Evolutionary conservation across 2,113 vertebrate genomes (phyloP), one percentile per base, ranked within the genome.

Genomic region (Penelope pileata): DNA sequence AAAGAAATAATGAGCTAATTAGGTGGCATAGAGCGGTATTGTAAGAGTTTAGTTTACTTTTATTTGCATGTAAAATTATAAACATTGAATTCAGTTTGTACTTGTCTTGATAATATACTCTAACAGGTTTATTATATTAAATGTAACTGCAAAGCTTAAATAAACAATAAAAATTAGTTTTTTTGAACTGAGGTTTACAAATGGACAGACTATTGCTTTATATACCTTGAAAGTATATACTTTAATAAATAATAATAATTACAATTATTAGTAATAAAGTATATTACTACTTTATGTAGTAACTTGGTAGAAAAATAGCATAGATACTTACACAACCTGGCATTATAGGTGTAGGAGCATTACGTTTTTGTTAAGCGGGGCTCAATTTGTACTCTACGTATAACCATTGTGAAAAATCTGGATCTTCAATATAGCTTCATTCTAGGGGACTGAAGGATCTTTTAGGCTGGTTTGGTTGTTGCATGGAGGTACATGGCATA

Each of bases 71-170:
- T 95, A 96, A 97, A 89, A 72, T 75, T 43, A 21, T 91, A 89
- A 89, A 84, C 42, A 84, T 89, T 89, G 74, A 67, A 78, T 89
- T 95, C 64, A 43, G 29, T 94, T 97, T 95, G 95, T 96, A 78
- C 97, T 97, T 95, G 96, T 95, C 95, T 97, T 97, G 96, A 97
- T 97, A 93, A 96, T 97, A 26, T 81, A 60, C 90, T 96, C 87
- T 59, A 94, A 95, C 94, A 96, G 92, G 80, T 96, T 98, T 97
- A 86, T 77, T 94, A 82, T 97, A 96, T 97, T 97, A 96, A 94
- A 94, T 97, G 83, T 87, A 95, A 74, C 91, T 90, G 47, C 66
- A 91, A 97, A 96, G 95, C 95, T 97, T 96, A 97, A 96, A 80
- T 96, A 97, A 98, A 97, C 92, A 96, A 96, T 97, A 80, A 79